Percentiles rank a stretch among this genome's conserved stretches.
These are phyloP conservation scores for Plectrocnemia conspersa DNA, from an alignment of 1,140 invertebrate genomes.

Conservation along the genomic window DNA sequence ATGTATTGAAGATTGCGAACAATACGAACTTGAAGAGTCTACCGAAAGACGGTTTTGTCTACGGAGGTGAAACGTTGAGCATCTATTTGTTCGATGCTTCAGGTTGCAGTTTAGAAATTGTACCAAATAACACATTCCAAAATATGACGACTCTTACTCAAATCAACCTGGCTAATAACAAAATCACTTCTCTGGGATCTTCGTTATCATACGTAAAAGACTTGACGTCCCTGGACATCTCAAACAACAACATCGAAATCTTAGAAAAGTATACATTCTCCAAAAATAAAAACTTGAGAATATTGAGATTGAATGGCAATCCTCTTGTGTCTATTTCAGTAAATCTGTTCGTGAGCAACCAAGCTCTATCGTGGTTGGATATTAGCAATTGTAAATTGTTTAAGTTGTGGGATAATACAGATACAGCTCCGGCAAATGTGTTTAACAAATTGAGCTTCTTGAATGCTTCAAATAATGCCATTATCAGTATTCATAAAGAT, in stretches of 20 bases:
- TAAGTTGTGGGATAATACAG: slow-evolving; percentile 58
- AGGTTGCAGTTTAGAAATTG: slow-evolving; percentile 59
- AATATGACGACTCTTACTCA: slow-evolving; percentile 61
- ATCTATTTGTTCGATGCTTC: slow-evolving; percentile 64
- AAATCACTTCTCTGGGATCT: slow-evolving; percentile 50
- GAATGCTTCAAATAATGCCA: slow-evolving; percentile 54
- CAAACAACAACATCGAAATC: slow-evolving; percentile 58
- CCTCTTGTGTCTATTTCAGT: slow-evolving; percentile 60
- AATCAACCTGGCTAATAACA: slow-evolving; percentile 61
- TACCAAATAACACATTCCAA: slow-evolving; percentile 58
- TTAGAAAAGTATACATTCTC: slow-evolving; percentile 59
- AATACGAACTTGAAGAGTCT: slow-evolving; percentile 59
- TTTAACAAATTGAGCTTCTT: slow-evolving; percentile 52
- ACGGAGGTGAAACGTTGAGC: slow-evolving; percentile 55
- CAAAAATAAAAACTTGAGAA: slow-evolving; percentile 57
- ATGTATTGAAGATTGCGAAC: slow-evolving; percentile 61
- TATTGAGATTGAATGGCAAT: slow-evolving; percentile 66
- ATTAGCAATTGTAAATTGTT: slow-evolving; percentile 61
- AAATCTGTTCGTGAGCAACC: slow-evolving; percentile 58
- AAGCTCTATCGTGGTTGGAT: slow-evolving; percentile 55
- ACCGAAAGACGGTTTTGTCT: slow-evolving; percentile 55
- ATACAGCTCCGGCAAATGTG: slow-evolving; percentile 42
- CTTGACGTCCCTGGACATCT: slow-evolving; percentile 62
- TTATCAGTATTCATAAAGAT: slow-evolving; percentile 51
- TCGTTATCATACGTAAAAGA: slow-evolving; percentile 52